Evolutionary conservation across 2,113 vertebrate species (phyloP).

Genomic region (Acinonyx jubatus): DNA sequence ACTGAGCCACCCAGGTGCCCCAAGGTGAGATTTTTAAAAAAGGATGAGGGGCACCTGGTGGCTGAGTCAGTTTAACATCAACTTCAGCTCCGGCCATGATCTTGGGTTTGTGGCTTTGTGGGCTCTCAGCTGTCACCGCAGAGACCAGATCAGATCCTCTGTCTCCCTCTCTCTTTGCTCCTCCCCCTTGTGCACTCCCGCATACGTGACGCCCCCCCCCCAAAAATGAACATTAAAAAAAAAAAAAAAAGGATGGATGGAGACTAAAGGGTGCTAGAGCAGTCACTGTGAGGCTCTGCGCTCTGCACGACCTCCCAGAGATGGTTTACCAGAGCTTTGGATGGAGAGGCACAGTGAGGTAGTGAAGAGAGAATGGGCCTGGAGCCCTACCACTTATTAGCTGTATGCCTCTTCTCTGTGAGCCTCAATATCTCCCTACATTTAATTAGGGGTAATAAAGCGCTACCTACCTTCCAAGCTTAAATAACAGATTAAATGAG

Average conservation of each 20-base stretch:
- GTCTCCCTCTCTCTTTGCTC: not conserved
- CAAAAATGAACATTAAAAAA: not conserved
- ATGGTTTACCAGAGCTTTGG: not conserved
- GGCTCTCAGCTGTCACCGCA: too few relatives aligned
- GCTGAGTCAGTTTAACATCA: not conserved
- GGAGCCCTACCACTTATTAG: not conserved
- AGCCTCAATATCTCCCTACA: not conserved
- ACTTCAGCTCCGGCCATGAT: not conserved
- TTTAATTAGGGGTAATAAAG: conserved; percentile 34
- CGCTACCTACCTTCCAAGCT: not conserved
- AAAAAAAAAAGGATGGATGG: not conserved
- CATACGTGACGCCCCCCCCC: not conserved
- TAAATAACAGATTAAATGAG: not conserved
- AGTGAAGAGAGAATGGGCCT: not conserved
- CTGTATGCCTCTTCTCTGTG: not conserved
- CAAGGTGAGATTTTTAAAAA: not conserved
- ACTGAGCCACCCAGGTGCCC: too few relatives aligned
- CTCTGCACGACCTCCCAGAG: accelerated
- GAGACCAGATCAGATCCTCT: too few relatives aligned
- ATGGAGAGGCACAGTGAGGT: not conserved
- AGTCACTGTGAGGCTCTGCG: not conserved
- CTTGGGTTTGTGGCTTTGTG: not conserved
- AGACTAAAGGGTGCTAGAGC: not conserved
- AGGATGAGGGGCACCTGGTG: not conserved
- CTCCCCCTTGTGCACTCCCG: not conserved